Base-by-base conservation (phyloP, 2,888 invertebrate genomes). In the Caenorhabditis parvicauda region DNA sequence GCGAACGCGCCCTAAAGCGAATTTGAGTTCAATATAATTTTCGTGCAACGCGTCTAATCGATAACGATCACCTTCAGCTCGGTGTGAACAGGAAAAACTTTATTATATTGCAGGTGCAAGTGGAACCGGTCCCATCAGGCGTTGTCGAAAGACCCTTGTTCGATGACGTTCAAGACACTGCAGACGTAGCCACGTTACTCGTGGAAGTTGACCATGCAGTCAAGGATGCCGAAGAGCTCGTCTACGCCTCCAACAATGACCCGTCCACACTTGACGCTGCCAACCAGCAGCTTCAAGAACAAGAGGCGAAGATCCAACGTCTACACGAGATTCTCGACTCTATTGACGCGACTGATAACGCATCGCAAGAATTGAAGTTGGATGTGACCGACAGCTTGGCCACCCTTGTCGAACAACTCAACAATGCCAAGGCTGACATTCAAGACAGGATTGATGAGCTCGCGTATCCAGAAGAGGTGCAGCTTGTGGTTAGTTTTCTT, bases 391-490 rank as follows among this genome's bases (percentile, higher is more conserved):
- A 54, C 21, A 39, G 45, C 3, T 37, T 64, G 29, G 45, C 28
- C 6, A 47, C 41, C 14, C 53, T 64, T 21, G 48, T 46, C 27
- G 32, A 38, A 7, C 64, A 59, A 37, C 32, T 59, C 14, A 43
- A 64, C 24, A 45, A 46, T 24, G 59, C 59, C 14, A 24, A 50
- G 9, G 45, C 59, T 14, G 56, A 59, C 25, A 59, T 64, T 27
- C 53, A 59, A 42, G 47, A 44, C 0, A 48, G 56, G 35, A 59
- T 64, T 21, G 64, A 64, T 46, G 54, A 59, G 22, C 37, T 64
- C 19, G 59, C 59, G 32, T 63, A 63, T 32, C 9, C 9, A 32
- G 9, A n/a, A 32, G 35, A 9, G n/a, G n/a, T n/a, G n/a, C n/a
- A n/a, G n/a, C n/a, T n/a, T n/a, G n/a, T n/a, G n/a, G n/a, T n/a